phyloP scores from a whole-genome alignment of 2,888 invertebrate species.

The Lasioglossum malachurum region DNA sequence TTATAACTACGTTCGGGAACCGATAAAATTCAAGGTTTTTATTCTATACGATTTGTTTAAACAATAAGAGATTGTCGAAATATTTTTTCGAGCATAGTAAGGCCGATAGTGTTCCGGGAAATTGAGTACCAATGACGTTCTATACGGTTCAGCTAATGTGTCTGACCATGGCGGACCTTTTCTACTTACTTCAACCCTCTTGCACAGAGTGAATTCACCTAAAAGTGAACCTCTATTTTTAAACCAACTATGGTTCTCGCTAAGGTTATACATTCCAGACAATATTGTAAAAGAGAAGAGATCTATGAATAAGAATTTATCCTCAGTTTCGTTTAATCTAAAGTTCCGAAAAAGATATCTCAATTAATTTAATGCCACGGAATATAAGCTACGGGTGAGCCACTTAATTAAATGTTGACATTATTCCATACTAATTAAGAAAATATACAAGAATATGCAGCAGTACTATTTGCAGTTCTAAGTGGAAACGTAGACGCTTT shows the following conservation, averaged over 20 bases:
- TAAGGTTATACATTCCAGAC: background rate
- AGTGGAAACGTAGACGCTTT: background rate
- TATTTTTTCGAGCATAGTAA: background rate
- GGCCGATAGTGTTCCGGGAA: background rate
- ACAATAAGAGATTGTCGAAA: background rate
- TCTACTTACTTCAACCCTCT: slow-evolving; percentile 7
- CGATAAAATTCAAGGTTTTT: background rate
- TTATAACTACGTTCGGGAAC: background rate
- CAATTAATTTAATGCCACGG: background rate
- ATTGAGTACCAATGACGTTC: background rate
- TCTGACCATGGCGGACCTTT: background rate
- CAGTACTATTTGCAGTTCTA: background rate
- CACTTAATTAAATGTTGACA: background rate
- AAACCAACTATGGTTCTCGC: background rate
- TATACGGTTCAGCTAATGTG: background rate
- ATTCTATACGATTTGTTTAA: background rate
- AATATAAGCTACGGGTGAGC: background rate
- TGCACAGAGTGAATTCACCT: background rate
- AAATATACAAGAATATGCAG: background rate
- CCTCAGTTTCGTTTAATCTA: background rate
- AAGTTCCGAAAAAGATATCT: background rate
- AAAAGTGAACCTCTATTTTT: background rate
- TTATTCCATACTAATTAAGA: background rate
- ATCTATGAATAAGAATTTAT: background rate
- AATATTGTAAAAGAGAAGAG: background rate